Base-by-base conservation (phyloP, 1,140 invertebrate species). In the Goniozus legneri region DNA sequence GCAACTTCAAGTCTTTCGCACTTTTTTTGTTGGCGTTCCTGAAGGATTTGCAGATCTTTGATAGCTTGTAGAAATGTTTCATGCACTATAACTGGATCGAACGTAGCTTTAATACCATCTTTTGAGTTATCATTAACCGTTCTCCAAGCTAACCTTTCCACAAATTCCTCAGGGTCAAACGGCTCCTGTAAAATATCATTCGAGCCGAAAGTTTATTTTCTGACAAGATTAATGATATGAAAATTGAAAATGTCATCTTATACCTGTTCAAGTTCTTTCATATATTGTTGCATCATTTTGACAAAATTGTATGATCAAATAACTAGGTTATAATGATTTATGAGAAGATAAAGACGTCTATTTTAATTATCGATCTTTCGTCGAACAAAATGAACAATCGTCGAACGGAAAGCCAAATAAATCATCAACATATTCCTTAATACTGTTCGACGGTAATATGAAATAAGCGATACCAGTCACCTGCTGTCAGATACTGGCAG, bases 141-240 rank as follows among this genome's bases (percentile, higher is more conserved):
- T 64, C 93, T 82, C 87, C 95, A 95, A 46, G 95, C 95, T 54
- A 99, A 77, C 46, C 94, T 79, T 75, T 98, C 96, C 1, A 99
- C 94, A 82, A 98, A 98, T 64, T 97, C 95, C 73, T 94, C 90
- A 16, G 92, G 85, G 80, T 97, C 92, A 76, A 97, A 98, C 1
- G 94, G 92, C 67, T 97, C 93, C 91, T 91, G 56, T 50, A 69
- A 45, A 36, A 52, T 42, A 21, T 22, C 13, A 6, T 1, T 18
- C 16, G 15, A 16, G n/a, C n/a, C n/a, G 4, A 27, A 4, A 27
- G 10, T 49, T 40, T 3, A 14, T 3, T 15, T 39, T 35, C 34
- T n/a, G 47, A 19, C 37, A 21, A 7, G 13, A 13, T 33, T 6
- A 4, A 33, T 8, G 21, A 41, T 55, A 58, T 13, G 20, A 10